phyloP scores from a whole-genome alignment of 2,888 invertebrate genomes.

The Tholera decimalis region DNA sequence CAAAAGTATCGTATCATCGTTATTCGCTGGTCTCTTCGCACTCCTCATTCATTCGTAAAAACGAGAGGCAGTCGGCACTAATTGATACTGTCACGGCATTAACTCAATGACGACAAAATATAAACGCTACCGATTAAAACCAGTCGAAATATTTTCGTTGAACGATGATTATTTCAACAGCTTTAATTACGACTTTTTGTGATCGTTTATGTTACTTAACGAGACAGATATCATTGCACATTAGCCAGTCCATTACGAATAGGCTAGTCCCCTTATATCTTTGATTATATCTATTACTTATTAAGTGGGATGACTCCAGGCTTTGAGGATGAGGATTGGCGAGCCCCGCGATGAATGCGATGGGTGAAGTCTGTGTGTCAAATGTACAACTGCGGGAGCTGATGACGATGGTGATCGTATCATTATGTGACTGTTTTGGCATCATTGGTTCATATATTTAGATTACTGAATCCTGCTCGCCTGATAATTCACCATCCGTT shows the following conservation, averaged over 20 bases:
- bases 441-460: neutral
- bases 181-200: slow-evolving; percentile 20
- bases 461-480: neutral
- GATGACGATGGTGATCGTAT: neutral
- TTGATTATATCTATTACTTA: neutral
- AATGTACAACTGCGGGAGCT: neutral
- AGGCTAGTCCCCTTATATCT: neutral
- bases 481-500: too few relatives aligned
- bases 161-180: slow-evolving; percentile 26
- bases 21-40: slow-evolving; percentile 16
- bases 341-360: neutral
- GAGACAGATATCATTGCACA: slow-evolving; percentile 2
- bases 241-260: neutral
- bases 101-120: slow-evolving; percentile 53
- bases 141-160: slow-evolving; percentile 29
- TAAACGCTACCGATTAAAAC: slow-evolving; percentile 50
- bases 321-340: neutral
- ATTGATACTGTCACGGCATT: slow-evolving; percentile 65
- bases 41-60: slow-evolving; percentile 45
- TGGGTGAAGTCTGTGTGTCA: too few relatives aligned
- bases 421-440: neutral
- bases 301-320: neutral
- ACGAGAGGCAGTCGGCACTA: slow-evolving; percentile 48
- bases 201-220: neutral
- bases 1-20: slow-evolving; percentile 44